Evolutionary conservation across 1,140 invertebrate species (phyloP), one percentile per base, ranked within the genome.

Genomic region (Aphaenogaster rudis): DNA sequence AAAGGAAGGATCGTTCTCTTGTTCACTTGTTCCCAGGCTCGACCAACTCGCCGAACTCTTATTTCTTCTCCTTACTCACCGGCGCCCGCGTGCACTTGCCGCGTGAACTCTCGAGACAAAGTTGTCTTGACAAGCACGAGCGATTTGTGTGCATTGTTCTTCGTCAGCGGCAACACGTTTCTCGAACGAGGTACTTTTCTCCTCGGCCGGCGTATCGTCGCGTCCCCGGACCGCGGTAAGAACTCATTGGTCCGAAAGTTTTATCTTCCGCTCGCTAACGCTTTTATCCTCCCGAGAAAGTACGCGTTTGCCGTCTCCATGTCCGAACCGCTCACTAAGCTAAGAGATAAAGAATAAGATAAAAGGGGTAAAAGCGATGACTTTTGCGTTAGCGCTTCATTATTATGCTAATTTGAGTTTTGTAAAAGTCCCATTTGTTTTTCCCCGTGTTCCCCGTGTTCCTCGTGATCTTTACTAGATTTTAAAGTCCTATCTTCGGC

Each of bases 111-210:
- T 7, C 63, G 71, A 77, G 88, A 90, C 88, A 89, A 89, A 90
- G 69, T 89, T 90, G 77, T 45, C 57, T 57, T 67, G 88, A 89
- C 88, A 86, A 86, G 86, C 61, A 66, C 82, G 63, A 89, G 69
- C 84, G 74, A 88, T 89, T 88, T 79, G 85, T 87, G 76, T 76
- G 80, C 80, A 86, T 89, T 87, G 88, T 90, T 90, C 88, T 86
- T 67, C 52, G 39, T 66, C 72, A 69, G 15, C 21, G 36, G 78
- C 76, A 48, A 71, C 87, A 69, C 64, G 48, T 74, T 84, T 50
- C 80, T 76, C 80, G 80, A 74, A 74, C 80, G 80, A 59, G 42
- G 42, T 72, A 63, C 54, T 76, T 84, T 45, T 59, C 52, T 61
- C 67, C 39, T 21, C 36, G 15, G 28, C 28, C 28, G 28, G 67